Evolutionary conservation across 2,113 vertebrate genomes (phyloP), one percentile per base, ranked within the genome.

Genomic region (Elephantulus edwardii): DNA sequence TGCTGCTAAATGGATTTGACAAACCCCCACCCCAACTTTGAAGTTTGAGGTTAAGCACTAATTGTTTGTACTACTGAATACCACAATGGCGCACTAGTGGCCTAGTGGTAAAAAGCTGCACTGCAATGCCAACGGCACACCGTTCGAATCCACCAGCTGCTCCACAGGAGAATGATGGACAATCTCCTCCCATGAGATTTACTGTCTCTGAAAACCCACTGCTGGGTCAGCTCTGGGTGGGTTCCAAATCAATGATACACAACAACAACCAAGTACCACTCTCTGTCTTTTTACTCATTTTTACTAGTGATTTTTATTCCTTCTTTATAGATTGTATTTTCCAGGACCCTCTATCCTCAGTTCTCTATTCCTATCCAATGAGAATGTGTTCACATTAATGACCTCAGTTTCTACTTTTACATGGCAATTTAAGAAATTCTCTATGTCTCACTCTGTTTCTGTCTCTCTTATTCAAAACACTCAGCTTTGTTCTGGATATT

Each of bases 331-430:
- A 9, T 62, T 84, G 1, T 40, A 10, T 71, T 84, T 88, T 62
- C 38, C 7, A 81, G 9, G n/a, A 70, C 44, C n/a, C n/a, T 92
- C 38, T 22, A 46, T 62, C 48, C 62, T 83, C 66, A 84, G 52
- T 2, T 17, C 33, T 56, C 8, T 77, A n/a, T 60, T 87, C 42
- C n/a, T 48, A 48, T n/a, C 40, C 40, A n/a, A 12, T 54, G 17
- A 83, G 50, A 62, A 76, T 44, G 52, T 28, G 17, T 72, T 83
- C 30, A 13, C 70, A 80, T 26, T 30, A 10, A 42, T 74, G 20
- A 17, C 74, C 92, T 83, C 62, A 58, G 2, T 68, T 82, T 89
- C 48, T n/a, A n/a, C n/a, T 83, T 79, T 68, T 75, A 42, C 89
- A 44, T 48, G 68, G 3, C 35, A 24, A 64, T 35, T 68, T 87